Evolutionary conservation across 1,140 invertebrate species (phyloP), one percentile per base, ranked within the genome.

Genomic region (Mylabris phalerata): DNA sequence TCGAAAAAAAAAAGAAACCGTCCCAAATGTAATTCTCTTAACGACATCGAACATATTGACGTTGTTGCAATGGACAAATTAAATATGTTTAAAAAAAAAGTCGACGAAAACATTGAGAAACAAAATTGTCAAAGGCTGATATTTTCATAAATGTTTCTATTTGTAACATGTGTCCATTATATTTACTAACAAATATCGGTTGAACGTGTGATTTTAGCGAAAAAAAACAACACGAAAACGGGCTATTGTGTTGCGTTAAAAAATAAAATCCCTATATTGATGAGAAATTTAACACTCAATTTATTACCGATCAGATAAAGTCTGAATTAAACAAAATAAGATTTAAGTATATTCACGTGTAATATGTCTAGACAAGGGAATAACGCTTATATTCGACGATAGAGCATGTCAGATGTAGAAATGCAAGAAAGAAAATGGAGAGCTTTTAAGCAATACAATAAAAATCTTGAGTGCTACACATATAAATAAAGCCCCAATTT

Each of bases 401-500:
- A 54, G 39, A 54, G 45, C 43, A 45, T 41, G 50, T 52, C 27
- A 52, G 42, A 7, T 9, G 50, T 43, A 52, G 44, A 9, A 45
- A 54, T 27, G 51, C 46, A 54, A 54, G 51, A 46, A 46, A 45
- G 27, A 54, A 54, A 54, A 46, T 45, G 51, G 51, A 54, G 51
- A 27, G 51, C 51, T 54, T 54, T 54, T 54, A 54, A 54, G 42
- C 32, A 45, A 54, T 54, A 45, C 32, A 46, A 40, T 52, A 54
- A 54, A 54, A 54, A 54, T 45, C 42, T 46, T 45, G 51, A 54
- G 50, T 52, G 50, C 50, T 52, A 10, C 50, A 43, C 50, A 32
- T 32, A 32, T 52, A 25, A 32, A 48, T 48, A 48, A 48, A 48
- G 38, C 42, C 50, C 40, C 50, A 43, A 52, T 52, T 54, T 45